Evolutionary conservation across 2,113 vertebrate genomes (phyloP), one percentile per base, ranked within the genome.

Genomic region (Falcunculus frontatus): DNA sequence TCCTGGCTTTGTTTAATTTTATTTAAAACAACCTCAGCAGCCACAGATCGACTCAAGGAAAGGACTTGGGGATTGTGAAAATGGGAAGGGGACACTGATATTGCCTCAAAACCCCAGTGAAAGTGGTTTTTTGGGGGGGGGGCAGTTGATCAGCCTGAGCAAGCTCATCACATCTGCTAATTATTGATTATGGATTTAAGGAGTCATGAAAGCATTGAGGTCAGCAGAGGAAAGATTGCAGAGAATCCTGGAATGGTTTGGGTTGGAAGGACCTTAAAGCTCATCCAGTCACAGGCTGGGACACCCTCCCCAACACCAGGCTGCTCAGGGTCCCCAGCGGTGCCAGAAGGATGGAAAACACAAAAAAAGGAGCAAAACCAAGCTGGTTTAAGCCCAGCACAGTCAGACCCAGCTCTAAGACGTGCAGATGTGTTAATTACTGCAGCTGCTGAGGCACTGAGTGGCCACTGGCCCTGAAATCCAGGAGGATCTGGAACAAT

Each of bases 361-460:
- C 1, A 26, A 76, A 55, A 55, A 35, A 37, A 29, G 1, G 9
- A 59, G 55, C 13, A 50, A 35, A 32, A 37, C 6, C 0, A 0
- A 65, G 57, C 18, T 13, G 20, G 26, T 18, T 62, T 22, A 50
- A 50, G 4, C 8, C 0, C 2, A 39, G 29, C 52, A 3, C 11
- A 2, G 32, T 1, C 2, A 41, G 20, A 25, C 7, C 11, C 1
- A 23, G 65, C 16, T 60, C 37, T 13, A 52, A 5, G 1, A 18
- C 1, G 4, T 59, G 8, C 68, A 81, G 65, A 42, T 64, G 81
- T 13, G 53, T 33, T 39, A 6, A 81, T 70, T 55, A 37, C 0
- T 49, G 69, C 90, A 76, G 79, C 41, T 18, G 7, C 10, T 37
- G 60, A 60, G 41, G n/a, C 87, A 25, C 4, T 7, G 9, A 69